phyloP scores from a whole-genome alignment of 1,140 invertebrate species.

The Drosophila nebulosa region DNA sequence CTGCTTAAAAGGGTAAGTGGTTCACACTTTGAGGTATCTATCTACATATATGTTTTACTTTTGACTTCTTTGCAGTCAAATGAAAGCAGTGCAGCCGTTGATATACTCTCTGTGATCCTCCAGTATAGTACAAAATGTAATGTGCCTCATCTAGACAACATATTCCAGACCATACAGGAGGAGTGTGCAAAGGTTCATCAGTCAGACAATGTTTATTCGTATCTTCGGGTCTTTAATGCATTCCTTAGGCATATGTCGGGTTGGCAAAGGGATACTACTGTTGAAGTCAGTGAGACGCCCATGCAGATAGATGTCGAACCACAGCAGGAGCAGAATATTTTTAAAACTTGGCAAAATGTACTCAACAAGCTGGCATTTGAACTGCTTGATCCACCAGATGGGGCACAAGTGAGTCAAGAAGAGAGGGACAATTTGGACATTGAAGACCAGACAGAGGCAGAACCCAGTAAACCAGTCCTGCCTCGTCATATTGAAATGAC shows the following conservation, averaged over 20 bases:
- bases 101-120: slow-evolving; percentile 83
- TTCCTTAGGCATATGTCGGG: slow-evolving; percentile 53
- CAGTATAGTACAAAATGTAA: slow-evolving; percentile 82
- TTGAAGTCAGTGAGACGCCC: slow-evolving; percentile 33
- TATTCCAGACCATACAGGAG: slow-evolving; percentile 82
- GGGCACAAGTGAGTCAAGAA: slow-evolving; percentile 15
- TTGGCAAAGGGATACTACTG: slow-evolving; percentile 43
- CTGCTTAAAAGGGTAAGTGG: slow-evolving; percentile 81
- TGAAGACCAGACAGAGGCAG: neutral
- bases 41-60: neutral
- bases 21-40: neutral
- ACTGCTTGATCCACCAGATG: slow-evolving; percentile 17
- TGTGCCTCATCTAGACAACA: slow-evolving; percentile 82
- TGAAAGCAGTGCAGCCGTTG: slow-evolving; percentile 82
- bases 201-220: slow-evolving; percentile 59
- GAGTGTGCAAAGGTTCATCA: slow-evolving; percentile 64
- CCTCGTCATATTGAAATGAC: slow-evolving; percentile 82
- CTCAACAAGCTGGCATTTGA: slow-evolving; percentile 29
- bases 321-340: slow-evolving; percentile 24
- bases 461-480: slow-evolving; percentile 48
- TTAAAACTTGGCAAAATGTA: slow-evolving; percentile 46
- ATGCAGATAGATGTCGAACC: slow-evolving; percentile 56
- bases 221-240: slow-evolving; percentile 72
- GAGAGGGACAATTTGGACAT: neutral
- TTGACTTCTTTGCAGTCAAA: slow-evolving; percentile 30